A percentile compares a stretch with the other conserved stretches of the same genome.
These are phyloP conservation scores for Acropternis orthonyx DNA, from an alignment of 2,797 vertebrate species.

Conservation along the genomic window DNA sequence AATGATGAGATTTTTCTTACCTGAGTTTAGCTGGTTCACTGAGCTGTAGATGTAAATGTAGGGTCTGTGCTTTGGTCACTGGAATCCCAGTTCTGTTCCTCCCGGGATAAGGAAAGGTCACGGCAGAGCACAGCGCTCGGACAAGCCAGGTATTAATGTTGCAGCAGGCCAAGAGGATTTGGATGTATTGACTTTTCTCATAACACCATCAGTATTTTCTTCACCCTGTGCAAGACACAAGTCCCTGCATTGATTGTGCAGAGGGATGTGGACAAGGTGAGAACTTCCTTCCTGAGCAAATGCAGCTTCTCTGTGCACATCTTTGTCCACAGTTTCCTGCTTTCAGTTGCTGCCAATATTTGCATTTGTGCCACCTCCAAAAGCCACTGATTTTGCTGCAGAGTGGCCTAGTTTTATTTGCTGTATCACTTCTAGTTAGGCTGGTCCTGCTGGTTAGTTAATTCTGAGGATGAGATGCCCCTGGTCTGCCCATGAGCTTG, in stretches of 20 bases:
- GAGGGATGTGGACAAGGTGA: conserved; percentile 56
- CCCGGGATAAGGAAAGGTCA: neutral
- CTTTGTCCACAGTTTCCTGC: conserved; percentile 42
- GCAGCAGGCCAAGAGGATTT: neutral
- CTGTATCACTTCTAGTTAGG: neutral
- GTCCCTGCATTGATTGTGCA: neutral
- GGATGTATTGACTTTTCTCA: neutral
- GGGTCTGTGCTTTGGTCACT: neutral
- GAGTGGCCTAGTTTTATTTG: neutral
- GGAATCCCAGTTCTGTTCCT: neutral
- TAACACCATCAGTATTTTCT: neutral
- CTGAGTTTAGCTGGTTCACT: neutral
- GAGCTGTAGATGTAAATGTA: neutral
- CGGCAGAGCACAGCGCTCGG: neutral
- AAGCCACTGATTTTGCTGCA: neutral
- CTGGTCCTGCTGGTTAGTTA: neutral
- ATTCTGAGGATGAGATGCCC: neutral
- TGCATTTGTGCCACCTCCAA: conserved; percentile 2
- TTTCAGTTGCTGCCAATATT: neutral
- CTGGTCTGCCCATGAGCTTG: neutral
- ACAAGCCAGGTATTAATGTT: neutral
- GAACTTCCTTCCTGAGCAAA: conserved; percentile 62
- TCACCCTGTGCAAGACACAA: neutral
- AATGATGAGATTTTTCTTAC: neutral
- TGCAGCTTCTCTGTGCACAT: neutral